A percentile compares a stretch with the other conserved stretches of the same genome.
phyloP scores from a whole-genome alignment of 53 echinoderm and acorn worm genomes.

The Hippasteria phrygiana region DNA sequence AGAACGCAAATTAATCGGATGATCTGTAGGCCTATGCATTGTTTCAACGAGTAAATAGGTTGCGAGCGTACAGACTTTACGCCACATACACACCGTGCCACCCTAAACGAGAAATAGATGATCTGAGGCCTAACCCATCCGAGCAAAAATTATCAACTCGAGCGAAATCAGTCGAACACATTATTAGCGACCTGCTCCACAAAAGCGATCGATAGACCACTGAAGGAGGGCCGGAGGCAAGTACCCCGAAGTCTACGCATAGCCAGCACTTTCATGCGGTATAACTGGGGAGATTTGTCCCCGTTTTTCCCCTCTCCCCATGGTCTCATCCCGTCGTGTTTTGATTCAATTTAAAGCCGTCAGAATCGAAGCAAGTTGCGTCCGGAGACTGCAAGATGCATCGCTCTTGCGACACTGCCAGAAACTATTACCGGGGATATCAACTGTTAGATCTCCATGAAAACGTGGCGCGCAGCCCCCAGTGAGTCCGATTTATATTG shows the following conservation, averaged over 20 bases:
- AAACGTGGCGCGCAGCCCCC: not conserved
- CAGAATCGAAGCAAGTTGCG: not conserved
- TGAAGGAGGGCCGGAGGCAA: not conserved
- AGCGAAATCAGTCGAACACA: conserved; percentile 37
- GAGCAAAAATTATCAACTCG: conserved; percentile 13
- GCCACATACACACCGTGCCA: not conserved
- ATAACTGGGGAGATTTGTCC: not conserved
- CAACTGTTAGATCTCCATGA: not conserved
- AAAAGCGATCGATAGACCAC: not conserved
- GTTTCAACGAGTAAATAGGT: not conserved
- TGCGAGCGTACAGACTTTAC: not conserved
- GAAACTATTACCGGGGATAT: not conserved
- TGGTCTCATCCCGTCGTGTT: not conserved
- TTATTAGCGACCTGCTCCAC: conserved; percentile 12
- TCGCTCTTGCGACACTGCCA: not conserved
- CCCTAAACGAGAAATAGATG: not conserved
- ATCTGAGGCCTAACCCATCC: not conserved
- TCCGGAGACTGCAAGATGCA: conserved; percentile 6
- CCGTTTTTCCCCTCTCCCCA: not conserved
- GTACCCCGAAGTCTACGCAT: not conserved
- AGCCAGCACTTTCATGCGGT: not conserved
- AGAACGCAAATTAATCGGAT: not conserved
- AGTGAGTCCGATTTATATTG: not conserved
- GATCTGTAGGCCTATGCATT: not conserved
- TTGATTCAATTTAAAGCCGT: conserved; percentile 46